Evolutionary conservation across 2,113 vertebrate species (phyloP).

Genomic region (Phrynocephalus versicolor): DNA sequence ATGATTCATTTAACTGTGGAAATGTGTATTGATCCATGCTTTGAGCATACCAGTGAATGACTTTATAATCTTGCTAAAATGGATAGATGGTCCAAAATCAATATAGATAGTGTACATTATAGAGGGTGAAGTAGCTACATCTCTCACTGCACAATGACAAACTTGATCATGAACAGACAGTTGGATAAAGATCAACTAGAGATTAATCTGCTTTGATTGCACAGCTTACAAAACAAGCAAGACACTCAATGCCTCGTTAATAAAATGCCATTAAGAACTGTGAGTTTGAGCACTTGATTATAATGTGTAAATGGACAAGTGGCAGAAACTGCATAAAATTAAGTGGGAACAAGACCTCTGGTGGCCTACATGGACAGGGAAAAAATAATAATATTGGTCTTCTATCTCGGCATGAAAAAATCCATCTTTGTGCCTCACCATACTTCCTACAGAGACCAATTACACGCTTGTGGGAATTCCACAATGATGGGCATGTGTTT

Average conservation of each 20-base stretch:
- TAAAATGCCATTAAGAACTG: background rate
- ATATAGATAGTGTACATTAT: background rate
- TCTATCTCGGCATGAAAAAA: background rate
- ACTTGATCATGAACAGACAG: background rate
- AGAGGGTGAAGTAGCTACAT: background rate
- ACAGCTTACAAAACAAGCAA: background rate
- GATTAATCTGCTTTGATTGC: background rate
- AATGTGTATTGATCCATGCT: background rate
- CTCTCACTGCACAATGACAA: background rate
- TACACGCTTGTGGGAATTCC: background rate
- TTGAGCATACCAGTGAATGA: no score
- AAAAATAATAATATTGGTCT: background rate
- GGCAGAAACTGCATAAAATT: background rate
- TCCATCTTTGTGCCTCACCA: background rate
- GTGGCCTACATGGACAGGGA: background rate
- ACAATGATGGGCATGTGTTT: background rate
- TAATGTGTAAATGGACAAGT: background rate
- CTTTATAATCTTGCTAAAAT: constrained; percentile 3
- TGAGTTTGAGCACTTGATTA: background rate
- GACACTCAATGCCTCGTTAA: background rate
- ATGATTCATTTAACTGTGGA: background rate
- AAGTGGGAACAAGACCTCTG: background rate
- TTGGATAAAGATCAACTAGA: background rate
- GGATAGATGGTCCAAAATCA: background rate
- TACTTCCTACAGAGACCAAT: background rate